phyloP scores from a whole-genome alignment of 2,888 invertebrate genomes.

The Sphaeridia pumilis region DNA sequence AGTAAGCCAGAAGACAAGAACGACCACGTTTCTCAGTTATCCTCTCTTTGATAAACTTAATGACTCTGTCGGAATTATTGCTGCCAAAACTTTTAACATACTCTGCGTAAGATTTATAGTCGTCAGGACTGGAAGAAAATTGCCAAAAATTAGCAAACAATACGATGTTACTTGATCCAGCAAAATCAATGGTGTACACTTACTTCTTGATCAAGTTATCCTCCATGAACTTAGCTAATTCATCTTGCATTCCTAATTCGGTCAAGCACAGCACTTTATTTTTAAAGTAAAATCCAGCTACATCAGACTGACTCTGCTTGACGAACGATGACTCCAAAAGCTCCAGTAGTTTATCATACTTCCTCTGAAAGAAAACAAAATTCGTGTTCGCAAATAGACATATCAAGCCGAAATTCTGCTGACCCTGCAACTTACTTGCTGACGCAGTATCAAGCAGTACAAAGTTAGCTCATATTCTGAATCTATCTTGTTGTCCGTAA shows the following conservation, averaged over 20 bases:
- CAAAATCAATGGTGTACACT: too few relatives aligned
- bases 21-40: constrained; percentile 12
- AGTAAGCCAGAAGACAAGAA: constrained; percentile 13
- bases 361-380: constrained; percentile 50
- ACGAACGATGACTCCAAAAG: constrained; percentile 66
- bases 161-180: too few relatives aligned
- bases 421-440: constrained; percentile 34
- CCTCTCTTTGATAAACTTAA: constrained; percentile 12
- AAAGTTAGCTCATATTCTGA: constrained; percentile 89
- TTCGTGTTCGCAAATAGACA: too few relatives aligned
- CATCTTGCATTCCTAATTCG: constrained; percentile 13
- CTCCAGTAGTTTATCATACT: constrained; percentile 66
- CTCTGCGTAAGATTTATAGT: constrained; percentile 17
- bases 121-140: constrained; percentile 9
- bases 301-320: constrained; percentile 10
- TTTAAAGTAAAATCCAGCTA: constrained; percentile 20
- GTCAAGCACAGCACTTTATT: constrained; percentile 17
- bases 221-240: constrained; percentile 16
- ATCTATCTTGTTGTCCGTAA: constrained; percentile 50
- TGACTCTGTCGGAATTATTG: constrained; percentile 14
- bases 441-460: constrained; percentile 73
- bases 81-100: constrained; percentile 18
- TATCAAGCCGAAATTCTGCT: too few relatives aligned
- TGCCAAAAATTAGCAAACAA: too few relatives aligned
- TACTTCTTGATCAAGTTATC: constrained; percentile 16